Base-by-base conservation (phyloP, 2,888 invertebrate genomes). In the Caenorhabditis wallacei region DNA sequence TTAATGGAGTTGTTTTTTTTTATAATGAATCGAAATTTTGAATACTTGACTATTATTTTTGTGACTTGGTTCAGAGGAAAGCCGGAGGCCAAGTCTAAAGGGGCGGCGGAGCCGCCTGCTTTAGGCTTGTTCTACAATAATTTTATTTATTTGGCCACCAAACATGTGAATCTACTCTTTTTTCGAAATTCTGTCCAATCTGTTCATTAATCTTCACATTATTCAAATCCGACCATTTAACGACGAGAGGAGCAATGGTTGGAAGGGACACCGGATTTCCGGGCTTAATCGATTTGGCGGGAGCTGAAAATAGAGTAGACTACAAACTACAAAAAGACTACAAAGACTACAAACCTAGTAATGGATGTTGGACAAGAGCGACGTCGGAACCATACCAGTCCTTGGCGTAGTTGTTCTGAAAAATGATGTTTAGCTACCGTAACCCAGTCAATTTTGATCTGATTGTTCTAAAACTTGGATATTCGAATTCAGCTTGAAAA, bases 141-240 rank as follows among this genome's bases (percentile, higher is more conserved):
- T 10, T 40, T 11, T 40, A 40, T 40, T 40, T 40, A 13, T 40
- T 40, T 2, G 40, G 46, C 46, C 46, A 48, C 46, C 18, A 18
- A 48, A 48, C 46, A 48, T 48, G 46, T 4, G 84, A 76, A 74
- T 90, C 90, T 22, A 90, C 85, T 37, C 90, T 80, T 71, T 89
- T 89, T 69, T 90, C 90, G 66, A 89, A 89, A 74, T 90, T 89
- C 84, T 85, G 87, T 51, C 85, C 85, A 69, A 86, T 88, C 68
- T 88, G 87, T 59, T 88, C 87, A 71, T 89, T 89, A 10, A 89
- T 74, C 61, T 82, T 84, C 37, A 84, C 79, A 66, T 87, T 82
- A 53, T 84, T 84, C 48, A 89, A 80, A 72, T 89, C 80, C 0
- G 82, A 85, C 88, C 88, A 89, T 24, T 84, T 85, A 0, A 87